Evolutionary conservation across 2,888 invertebrate species (phyloP).

Genomic region (Andrena bucephala): DNA sequence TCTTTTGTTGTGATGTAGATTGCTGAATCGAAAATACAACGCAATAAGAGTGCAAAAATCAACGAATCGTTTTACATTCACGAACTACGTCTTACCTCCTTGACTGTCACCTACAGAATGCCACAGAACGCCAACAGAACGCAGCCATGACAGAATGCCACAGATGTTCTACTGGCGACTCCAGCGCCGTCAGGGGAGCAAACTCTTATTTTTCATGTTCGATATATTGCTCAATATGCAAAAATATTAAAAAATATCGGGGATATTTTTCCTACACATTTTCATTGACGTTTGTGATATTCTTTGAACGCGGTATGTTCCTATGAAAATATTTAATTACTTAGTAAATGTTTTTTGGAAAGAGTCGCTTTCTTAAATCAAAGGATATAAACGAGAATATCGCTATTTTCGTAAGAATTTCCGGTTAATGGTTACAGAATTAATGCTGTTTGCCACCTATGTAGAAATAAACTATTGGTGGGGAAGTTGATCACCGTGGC

Average conservation of each 20-base stretch:
- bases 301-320: not conserved
- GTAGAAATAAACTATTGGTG: not conserved
- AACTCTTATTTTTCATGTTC: not conserved
- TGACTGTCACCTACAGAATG: slow-evolving; percentile 55
- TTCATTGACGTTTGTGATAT: not conserved
- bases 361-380: not conserved
- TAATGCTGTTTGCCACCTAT: no score
- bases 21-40: not conserved
- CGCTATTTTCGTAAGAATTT: no score
- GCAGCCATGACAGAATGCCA: slow-evolving; percentile 46
- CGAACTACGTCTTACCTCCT: slow-evolving; percentile 61
- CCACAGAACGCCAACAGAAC: slow-evolving; percentile 49
- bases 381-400: not conserved
- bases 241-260: not conserved
- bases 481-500: slow-evolving; percentile 8
- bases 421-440: no score
- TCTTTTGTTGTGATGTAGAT: not conserved
- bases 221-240: slow-evolving; percentile 7
- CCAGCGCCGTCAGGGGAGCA: no score
- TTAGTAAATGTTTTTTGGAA: not conserved
- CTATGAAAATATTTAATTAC: not conserved
- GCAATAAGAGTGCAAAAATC: slow-evolving; percentile 2
- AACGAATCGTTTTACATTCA: slow-evolving; percentile 43
- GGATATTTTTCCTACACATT: not conserved
- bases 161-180: not conserved